These are phyloP conservation scores for Penaeus japonicus DNA, from an alignment of 1,140 invertebrate species.

Conservation along the genomic window DNA sequence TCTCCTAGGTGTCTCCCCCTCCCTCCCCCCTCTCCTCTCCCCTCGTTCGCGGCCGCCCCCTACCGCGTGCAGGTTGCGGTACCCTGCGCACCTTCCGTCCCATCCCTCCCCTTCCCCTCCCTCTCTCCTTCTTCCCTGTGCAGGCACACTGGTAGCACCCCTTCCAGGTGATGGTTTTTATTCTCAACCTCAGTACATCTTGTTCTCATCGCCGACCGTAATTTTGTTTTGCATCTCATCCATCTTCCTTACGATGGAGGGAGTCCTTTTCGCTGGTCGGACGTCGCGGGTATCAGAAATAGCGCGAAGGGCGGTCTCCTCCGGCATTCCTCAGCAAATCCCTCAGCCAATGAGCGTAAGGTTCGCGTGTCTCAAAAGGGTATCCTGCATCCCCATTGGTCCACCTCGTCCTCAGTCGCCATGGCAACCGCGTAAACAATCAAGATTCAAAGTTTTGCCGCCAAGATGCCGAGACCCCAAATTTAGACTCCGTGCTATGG, in stretches of 20 bases:
- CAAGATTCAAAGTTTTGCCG: slow-evolving; percentile 58
- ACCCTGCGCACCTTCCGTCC: neutral
- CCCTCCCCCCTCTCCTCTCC: neutral
- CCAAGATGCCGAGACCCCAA: slow-evolving; percentile 38
- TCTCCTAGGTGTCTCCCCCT: neutral
- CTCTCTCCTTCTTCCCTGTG: neutral
- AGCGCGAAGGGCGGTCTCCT: slow-evolving; percentile 9
- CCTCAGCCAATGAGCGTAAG: slow-evolving; percentile 19
- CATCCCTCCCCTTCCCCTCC: neutral
- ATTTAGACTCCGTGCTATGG: slow-evolving; percentile 30
- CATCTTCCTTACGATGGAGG: no score
- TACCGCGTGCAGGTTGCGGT: neutral
- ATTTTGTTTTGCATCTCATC: no score
- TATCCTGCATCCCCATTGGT: slow-evolving; percentile 8
- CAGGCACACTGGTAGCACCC: neutral
- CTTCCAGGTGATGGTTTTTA: neutral
- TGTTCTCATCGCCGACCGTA: neutral
- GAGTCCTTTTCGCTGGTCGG: neutral
- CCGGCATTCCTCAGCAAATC: slow-evolving; percentile 32
- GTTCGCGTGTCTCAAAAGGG: slow-evolving; percentile 9
- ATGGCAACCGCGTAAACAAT: slow-evolving; percentile 48
- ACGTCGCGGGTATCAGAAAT: slow-evolving; percentile 16
- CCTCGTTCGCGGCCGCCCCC: neutral
- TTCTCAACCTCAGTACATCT: neutral
- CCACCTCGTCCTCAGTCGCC: slow-evolving; percentile 7